These are phyloP conservation scores for Thereva unica DNA, from an alignment of 2,888 invertebrate genomes.

Conservation along the genomic window DNA sequence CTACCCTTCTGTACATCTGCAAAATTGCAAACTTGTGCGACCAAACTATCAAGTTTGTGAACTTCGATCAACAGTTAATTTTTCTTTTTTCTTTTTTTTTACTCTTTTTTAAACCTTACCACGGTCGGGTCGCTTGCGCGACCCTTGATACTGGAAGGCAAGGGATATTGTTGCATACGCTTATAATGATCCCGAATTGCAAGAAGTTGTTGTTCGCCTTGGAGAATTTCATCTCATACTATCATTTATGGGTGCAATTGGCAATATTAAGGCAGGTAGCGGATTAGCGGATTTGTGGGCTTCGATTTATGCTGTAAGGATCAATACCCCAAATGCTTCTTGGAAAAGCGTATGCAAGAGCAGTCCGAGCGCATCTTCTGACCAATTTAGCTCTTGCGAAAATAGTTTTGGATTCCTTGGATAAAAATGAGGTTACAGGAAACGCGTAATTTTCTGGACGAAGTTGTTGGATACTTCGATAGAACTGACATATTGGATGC, in stretches of 20 bases:
- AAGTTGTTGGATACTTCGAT: no score
- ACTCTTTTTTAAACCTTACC: no score
- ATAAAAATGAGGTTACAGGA: no score
- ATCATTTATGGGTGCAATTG: slow-evolving; percentile 2
- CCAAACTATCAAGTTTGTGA: not conserved
- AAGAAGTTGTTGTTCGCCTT: slow-evolving; percentile 1
- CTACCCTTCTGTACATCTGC: not conserved
- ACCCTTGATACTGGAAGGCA: not conserved
- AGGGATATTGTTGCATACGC: not conserved
- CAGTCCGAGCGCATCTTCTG: not conserved
- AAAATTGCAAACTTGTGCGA: not conserved
- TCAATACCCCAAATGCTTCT: not conserved
- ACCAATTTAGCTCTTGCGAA: not conserved
- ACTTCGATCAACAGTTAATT: slow-evolving; percentile 4
- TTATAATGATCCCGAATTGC: not conserved
- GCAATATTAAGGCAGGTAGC: slow-evolving; percentile 13
- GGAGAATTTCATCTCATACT: not conserved
- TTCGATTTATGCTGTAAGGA: slow-evolving; percentile 5
- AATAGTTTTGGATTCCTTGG: slow-evolving; percentile 13
- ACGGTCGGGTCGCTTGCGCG: no score
- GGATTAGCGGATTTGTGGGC: slow-evolving; percentile 3
- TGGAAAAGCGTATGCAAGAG: not conserved
- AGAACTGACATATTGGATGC: no score
- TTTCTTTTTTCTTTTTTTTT: no score
- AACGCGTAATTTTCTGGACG: no score